Evolutionary conservation across 1,140 invertebrate species (phyloP), one percentile per base, ranked within the genome.

Genomic region (Drusus annulatus): DNA sequence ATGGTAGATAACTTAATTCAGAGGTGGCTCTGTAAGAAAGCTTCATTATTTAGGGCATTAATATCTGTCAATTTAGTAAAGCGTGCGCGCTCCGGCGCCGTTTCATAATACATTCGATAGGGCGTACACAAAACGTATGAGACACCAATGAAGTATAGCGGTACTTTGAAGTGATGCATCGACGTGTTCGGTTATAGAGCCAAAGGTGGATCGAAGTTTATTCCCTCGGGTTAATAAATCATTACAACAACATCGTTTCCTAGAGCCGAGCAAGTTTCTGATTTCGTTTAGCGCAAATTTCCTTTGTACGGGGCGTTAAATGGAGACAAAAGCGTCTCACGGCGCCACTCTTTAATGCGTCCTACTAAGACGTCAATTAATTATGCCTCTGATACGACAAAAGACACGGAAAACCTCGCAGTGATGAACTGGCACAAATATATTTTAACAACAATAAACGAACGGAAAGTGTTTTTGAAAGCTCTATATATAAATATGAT

Each of bases 211-310:
- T 75, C 56, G 28, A 75, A 51, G 69, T 71, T 54, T 51, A 62
- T 45, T 62, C 58, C 65, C 78, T 23, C 25, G 51, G 25, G 73
- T 83, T 71, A 81, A 80, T 83, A 83, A 83, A 83, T 83, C 82
- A 83, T 83, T 78, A 79, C 79, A 83, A 83, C 79, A 79, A 81
- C 81, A 76, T 83, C 79, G 77, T 83, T 81, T 56, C 54, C 51
- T 31, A 75, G 28, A 75, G 23, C 19, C 17, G 54, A 28, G 71
- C 23, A n/a, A 58, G 71, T 56, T 56, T 58, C 71, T 75, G 71
- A 75, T 75, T 75, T 75, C 71, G 71, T 75, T 75, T 58, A 75
- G 31, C 54, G 25, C 16, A 75, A 75, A 17, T 17, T 58, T 75
- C 54, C 52, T 19, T 58, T 31, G 23, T 58, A 56, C 8, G 23